Evolutionary conservation across 2,113 vertebrate species (phyloP), one percentile per base, ranked within the genome.

Genomic region (Pseudopodoces humilis): DNA sequence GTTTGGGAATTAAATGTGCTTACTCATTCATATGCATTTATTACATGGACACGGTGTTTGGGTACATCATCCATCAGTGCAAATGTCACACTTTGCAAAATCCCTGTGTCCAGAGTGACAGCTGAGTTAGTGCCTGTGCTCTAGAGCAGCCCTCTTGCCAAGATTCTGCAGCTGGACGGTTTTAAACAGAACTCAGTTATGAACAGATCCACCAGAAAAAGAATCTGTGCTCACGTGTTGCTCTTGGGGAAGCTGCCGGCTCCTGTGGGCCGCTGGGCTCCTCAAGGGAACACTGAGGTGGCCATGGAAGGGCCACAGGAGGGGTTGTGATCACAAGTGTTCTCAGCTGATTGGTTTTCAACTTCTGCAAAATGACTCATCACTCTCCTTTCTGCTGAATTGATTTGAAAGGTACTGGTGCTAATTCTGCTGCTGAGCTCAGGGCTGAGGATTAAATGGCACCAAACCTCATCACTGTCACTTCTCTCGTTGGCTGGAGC

Each of bases 31-130:
- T 64, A 39, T 77, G 71, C 86, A 64, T 93, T 95, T 90, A 46
- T 95, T 95, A 37, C 83, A 33, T 0, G 58, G 96, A 94, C 83
- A 81, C 24, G 3, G 23, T 31, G 75, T 94, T 80, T 95, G 83
- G 83, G 90, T 96, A 74, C 96, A 89, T 77, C 90, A 91, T 96
- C 93, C 95, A 83, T 96, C 96, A 92, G 85, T 7, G 68, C 86
- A n/a, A 53, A 82, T 72, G 94, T 65, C 95, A 74, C 78, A 5
- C 50, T 47, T 24, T 81, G 75, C 77, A 71, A 79, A 79, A 93
- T 86, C 88, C 75, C 80, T 1, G 52, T 59, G 67, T 70, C 79
- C 94, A 69, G 88, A 69, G 78, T 43, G 94, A 88, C 95, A 93
- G 39, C 94, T 86, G 94, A 93, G 90, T 72, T 88, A 92, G 88